Percentiles rank a stretch among this genome's conserved stretches.
phyloP scores from a whole-genome alignment of 2,888 invertebrate genomes.

The Andrena chrysosceles region DNA sequence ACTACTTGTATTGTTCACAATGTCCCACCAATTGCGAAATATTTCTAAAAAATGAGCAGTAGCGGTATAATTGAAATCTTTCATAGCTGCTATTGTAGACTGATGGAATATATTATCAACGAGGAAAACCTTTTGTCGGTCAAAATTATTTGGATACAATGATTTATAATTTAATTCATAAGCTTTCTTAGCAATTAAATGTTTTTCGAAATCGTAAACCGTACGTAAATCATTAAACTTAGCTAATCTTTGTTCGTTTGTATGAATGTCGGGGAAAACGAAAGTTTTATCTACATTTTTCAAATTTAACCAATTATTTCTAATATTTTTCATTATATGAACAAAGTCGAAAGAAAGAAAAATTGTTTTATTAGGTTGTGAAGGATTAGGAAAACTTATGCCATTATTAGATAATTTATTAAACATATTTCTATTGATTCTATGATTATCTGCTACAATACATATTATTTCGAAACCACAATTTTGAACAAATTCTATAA shows the following conservation, averaged over 20 bases:
- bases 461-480: conserved; percentile 11
- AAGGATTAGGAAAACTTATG: conserved; percentile 6
- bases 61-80: conserved; percentile 1
- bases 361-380: neutral
- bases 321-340: neutral
- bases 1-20: neutral
- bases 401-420: neutral
- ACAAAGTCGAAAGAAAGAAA: conserved; percentile 7
- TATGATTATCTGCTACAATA: conserved; percentile 16
- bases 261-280: neutral
- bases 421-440: no score
- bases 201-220: neutral
- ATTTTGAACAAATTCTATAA: conserved; percentile 13
- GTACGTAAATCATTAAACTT: neutral
- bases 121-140: conserved; percentile 6
- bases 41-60: neutral
- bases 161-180: conserved; percentile 15
- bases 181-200: conserved; percentile 2
- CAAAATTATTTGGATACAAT: neutral
- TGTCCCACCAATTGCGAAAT: neutral
- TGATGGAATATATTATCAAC: conserved; percentile 8
- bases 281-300: conserved; percentile 3
- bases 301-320: neutral
- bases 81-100: conserved; percentile 7
- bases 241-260: no score